A percentile compares a stretch with the other conserved stretches of the same genome.
phyloP scores from a whole-genome alignment of 2,888 invertebrate genomes.

The Galerucella nymphaeae region DNA sequence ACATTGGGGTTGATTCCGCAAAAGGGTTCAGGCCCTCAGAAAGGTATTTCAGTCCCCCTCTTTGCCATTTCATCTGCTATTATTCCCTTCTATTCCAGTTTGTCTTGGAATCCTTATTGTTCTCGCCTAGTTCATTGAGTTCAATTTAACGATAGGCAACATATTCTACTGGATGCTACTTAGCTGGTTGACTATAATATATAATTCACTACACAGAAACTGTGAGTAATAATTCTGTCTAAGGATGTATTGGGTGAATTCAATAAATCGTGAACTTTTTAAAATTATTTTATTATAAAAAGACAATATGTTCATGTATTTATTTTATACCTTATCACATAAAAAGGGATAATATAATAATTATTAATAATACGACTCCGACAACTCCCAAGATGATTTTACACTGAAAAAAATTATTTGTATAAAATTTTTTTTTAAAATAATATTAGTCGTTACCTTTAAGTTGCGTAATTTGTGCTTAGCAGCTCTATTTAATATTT shows the following conservation, averaged over 20 bases:
- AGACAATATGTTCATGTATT: background rate
- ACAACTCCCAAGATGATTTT: constrained; percentile 31
- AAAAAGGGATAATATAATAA: constrained; percentile 23
- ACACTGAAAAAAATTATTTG: constrained; percentile 27
- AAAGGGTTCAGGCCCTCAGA: too few species aligned
- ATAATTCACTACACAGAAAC: background rate
- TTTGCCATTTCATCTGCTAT: too few species aligned
- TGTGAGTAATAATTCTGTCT: too few species aligned
- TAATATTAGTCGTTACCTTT: constrained; percentile 65
- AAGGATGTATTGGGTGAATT: too few species aligned
- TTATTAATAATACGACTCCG: constrained; percentile 14
- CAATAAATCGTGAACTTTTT: too few species aligned
- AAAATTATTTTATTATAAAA: background rate
- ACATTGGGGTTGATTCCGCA: too few species aligned
- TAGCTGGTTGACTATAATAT: background rate
- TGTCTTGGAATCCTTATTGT: too few species aligned
- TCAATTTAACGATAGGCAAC: background rate
- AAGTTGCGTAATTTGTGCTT: constrained; percentile 65
- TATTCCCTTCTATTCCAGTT: too few species aligned
- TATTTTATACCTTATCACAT: constrained; percentile 1
- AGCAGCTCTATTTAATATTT: constrained; percentile 68
- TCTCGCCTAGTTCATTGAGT: too few species aligned
- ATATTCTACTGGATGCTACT: background rate
- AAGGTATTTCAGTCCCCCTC: too few species aligned
- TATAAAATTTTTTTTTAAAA: background rate